These are phyloP conservation scores for Neotoma lepida DNA, from an alignment of 2,113 vertebrate species.

Conservation along the genomic window DNA sequence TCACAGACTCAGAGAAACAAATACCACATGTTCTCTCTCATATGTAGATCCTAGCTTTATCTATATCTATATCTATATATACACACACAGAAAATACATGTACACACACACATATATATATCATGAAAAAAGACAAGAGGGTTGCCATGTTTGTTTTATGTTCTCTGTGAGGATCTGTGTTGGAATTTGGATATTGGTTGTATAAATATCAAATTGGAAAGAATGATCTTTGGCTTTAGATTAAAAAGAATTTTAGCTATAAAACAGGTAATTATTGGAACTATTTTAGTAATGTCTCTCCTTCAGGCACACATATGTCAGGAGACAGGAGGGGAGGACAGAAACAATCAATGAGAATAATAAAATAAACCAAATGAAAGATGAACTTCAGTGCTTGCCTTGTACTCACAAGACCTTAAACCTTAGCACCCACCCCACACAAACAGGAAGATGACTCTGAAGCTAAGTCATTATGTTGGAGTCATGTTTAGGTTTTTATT, in stretches of 20 bases:
- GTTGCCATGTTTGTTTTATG: background rate
- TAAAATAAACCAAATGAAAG: conserved; percentile 16
- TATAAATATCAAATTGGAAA: background rate
- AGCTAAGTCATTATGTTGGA: conserved; percentile 14
- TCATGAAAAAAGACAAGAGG: background rate
- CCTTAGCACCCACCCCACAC: background rate
- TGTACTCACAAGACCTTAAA: background rate
- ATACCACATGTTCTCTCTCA: background rate
- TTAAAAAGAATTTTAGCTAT: conserved; percentile 7
- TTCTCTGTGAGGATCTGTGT: background rate
- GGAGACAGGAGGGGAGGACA: background rate
- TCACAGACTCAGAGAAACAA: background rate
- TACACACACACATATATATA: background rate
- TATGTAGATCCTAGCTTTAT: background rate
- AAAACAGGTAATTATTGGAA: conserved; percentile 17
- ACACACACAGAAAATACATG: background rate
- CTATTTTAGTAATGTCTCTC: background rate
- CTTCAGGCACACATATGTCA: background rate
- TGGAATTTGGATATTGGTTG: background rate
- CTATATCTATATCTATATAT: background rate
- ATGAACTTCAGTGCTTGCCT: background rate
- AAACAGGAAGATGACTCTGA: background rate
- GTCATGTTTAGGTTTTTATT: conserved; percentile 35
- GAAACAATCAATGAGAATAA: background rate
- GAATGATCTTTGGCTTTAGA: conserved; percentile 30